phyloP scores from a whole-genome alignment of 2,888 invertebrate species.

The Nesidiocoris tenuis region DNA sequence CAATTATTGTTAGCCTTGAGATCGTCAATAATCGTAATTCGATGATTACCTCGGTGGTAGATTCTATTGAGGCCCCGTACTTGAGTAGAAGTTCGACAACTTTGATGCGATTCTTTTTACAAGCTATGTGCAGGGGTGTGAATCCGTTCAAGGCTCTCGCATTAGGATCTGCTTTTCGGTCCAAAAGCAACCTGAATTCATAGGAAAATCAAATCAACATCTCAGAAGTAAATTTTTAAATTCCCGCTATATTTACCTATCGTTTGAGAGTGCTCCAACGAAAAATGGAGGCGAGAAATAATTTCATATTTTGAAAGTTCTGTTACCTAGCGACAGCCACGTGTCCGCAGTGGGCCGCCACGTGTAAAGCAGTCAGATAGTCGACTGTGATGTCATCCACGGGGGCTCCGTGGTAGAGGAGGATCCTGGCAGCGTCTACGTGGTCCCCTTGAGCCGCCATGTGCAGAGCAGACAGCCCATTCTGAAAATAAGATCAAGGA shows the following conservation, averaged over 20 bases:
- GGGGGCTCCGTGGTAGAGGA: conserved; percentile 91
- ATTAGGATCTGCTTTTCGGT: conserved; percentile 95
- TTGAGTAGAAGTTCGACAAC: conserved; percentile 92
- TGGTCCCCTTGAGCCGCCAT: conserved; percentile 99
- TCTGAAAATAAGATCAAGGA: conserved; percentile 61
- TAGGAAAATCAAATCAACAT: neutral
- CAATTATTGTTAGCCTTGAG: too few species aligned
- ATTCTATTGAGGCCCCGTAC: conserved; percentile 75
- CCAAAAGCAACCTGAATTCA: conserved; percentile 66
- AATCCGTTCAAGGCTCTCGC: conserved; percentile 95
- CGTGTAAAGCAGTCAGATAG: conserved; percentile 94
- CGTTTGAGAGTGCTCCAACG: too few species aligned
- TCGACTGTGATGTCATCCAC: conserved; percentile 99
- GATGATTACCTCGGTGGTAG: conserved; percentile 52
- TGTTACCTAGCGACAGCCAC: conserved; percentile 73
- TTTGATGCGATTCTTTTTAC: conserved; percentile 97
- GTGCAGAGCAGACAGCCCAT: conserved; percentile 92
- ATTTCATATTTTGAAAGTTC: too few species aligned
- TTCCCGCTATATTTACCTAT: too few species aligned
- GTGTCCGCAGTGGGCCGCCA: conserved; percentile 92
- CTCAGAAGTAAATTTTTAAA: neutral
- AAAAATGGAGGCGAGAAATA: too few species aligned
- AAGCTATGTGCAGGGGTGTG: conserved; percentile 96
- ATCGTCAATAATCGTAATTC: too few species aligned
- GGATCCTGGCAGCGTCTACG: conserved; percentile 89